These are phyloP conservation scores for Pyrrhura leucotis DNA, from an alignment of 2,797 vertebrate species.

Conservation along the genomic window DNA sequence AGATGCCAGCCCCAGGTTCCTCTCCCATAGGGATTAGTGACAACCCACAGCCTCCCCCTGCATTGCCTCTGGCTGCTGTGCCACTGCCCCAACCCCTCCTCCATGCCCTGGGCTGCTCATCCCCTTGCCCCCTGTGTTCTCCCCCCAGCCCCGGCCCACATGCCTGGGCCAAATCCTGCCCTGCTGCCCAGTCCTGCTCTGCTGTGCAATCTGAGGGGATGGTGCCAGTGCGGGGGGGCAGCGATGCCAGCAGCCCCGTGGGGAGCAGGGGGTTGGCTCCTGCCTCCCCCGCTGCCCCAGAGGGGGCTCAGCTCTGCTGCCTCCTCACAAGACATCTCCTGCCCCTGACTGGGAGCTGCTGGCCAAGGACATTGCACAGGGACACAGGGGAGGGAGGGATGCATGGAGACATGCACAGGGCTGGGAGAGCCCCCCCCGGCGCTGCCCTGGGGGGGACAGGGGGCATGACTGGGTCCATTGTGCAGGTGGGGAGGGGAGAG, in stretches of 20 bases:
- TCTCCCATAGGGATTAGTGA: neutral
- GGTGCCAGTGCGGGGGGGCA: neutral
- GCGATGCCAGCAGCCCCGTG: neutral
- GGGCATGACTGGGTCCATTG: fast-evolving
- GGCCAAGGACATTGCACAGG: fast-evolving
- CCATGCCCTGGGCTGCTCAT: fast-evolving
- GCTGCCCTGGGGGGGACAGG: fast-evolving
- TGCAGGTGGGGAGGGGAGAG: neutral
- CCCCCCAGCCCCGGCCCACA: fast-evolving
- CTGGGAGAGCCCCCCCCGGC: neutral
- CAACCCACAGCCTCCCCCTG: neutral
- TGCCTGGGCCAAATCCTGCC: neutral
- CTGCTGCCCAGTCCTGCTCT: neutral
- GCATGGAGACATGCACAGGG: fast-evolving
- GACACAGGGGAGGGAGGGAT: neutral
- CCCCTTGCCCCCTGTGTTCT: fast-evolving
- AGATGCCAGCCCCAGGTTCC: fast-evolving
- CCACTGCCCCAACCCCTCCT: neutral
- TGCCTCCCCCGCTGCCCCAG: neutral
- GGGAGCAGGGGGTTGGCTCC: neutral
- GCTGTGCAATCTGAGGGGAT: neutral
- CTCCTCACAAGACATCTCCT: neutral
- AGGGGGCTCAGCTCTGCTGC: neutral
- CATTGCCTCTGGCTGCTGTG: fast-evolving
- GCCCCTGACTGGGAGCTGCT: neutral